Percentiles rank a stretch among this genome's conserved stretches.
These are phyloP conservation scores for Brachystomella parvula DNA, from an alignment of 1,140 invertebrate species.

Conservation along the genomic window DNA sequence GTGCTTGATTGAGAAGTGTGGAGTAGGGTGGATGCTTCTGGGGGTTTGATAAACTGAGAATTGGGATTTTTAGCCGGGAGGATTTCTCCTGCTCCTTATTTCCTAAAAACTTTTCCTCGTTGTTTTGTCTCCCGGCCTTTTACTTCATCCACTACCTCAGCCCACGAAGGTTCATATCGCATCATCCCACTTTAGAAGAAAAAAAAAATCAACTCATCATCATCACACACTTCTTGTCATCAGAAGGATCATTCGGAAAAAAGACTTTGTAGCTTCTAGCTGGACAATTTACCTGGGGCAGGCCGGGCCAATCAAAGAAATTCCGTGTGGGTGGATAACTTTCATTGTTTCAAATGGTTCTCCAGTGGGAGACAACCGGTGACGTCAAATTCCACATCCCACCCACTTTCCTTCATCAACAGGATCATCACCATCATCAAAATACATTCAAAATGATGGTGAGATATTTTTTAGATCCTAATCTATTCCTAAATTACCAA, in stretches of 20 bases:
- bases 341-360: slow-evolving; percentile 30
- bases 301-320: not conserved
- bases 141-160: not conserved
- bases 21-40: no score
- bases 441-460: slow-evolving; percentile 38
- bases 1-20: no score
- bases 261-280: not conserved
- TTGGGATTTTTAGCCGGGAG: no score
- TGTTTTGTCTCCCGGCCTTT: slow-evolving; percentile 9
- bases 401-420: slow-evolving; percentile 35
- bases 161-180: not conserved
- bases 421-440: slow-evolving; percentile 19
- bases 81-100: no score
- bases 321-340: not conserved
- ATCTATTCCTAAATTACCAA: slow-evolving; percentile 1
- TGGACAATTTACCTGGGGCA: not conserved
- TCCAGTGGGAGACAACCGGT: slow-evolving; percentile 35
- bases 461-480: slow-evolving; percentile 14
- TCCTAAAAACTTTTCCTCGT: not conserved
- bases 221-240: not conserved
- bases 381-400: slow-evolving; percentile 38
- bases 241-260: not conserved
- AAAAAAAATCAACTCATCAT: not conserved
- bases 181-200: no score
- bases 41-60: no score